These are phyloP conservation scores for Myrmecobius fasciatus DNA, from an alignment of 2,113 vertebrate species.

Conservation along the genomic window DNA sequence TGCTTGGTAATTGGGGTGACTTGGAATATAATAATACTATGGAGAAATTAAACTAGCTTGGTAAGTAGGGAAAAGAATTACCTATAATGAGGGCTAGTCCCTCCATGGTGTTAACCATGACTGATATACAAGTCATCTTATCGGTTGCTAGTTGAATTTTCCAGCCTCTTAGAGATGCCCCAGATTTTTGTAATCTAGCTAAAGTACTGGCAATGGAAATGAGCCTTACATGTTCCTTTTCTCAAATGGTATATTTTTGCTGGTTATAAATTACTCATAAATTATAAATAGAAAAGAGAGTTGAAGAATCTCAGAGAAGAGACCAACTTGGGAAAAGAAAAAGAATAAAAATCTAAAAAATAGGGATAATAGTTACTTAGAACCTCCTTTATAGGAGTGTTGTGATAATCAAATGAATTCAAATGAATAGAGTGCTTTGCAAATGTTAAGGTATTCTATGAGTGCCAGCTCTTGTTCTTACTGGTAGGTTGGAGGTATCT, in stretches of 20 bases:
- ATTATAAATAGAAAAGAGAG: constrained; percentile 1
- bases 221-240: background rate
- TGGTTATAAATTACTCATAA: background rate
- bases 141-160: background rate
- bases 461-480: background rate
- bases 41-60: background rate
- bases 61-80: background rate
- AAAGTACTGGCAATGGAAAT: background rate
- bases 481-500: background rate
- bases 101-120: too few species aligned
- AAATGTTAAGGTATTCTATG: background rate
- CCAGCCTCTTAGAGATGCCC: background rate
- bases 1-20: background rate
- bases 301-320: background rate
- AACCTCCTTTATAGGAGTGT: background rate
- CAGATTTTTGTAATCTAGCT: background rate
- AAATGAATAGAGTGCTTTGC: background rate
- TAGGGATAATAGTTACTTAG: background rate
- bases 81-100: too few species aligned
- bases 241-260: background rate
- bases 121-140: background rate
- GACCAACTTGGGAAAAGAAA: background rate
- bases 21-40: background rate
- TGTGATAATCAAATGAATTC: background rate
- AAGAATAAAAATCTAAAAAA: background rate